Base-by-base conservation (phyloP, 1,140 invertebrate species). In the Nephila pilipes region DNA sequence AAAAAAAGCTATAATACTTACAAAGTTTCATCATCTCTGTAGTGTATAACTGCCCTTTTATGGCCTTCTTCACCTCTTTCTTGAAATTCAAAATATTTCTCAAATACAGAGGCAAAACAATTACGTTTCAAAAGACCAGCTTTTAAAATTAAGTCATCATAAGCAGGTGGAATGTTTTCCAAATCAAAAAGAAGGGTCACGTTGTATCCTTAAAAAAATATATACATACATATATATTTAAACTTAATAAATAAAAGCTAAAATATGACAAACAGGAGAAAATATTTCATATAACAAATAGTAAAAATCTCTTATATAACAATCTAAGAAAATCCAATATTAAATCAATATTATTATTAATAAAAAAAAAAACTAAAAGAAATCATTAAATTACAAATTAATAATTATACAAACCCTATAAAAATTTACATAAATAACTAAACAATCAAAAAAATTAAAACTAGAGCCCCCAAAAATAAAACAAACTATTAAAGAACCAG, bases 41-140 rank as follows among this genome's bases (percentile, higher is more conserved):
- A 99, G 96, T 99, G 98, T 95, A 99, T 99, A 90, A 99, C 98
- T 93, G 99, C 99, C 95, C 98, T 97, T 95, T 98, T 98, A 94
- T 99, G 97, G 16, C 97, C 97, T 95, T 98, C 97, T 95, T 97
- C 97, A 2, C 98, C 98, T 94, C 97, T 97, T 95, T 99, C 98
- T 97, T 99, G 99, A 95, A 99, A 99, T 95, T 99, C 97, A 96
- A 99, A 99, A 96, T 99, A 99, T 95, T 99, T 99, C 96, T 99
- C 99, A 96, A 99, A 99, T 58, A 99, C 99, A 65, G 99, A 99
- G 25, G 99, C 99, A 96, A 99, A 99, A 96, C 99, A 99, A 96
- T 99, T 99, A 95, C 99, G 97, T 96, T 99, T 99, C 65, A 99
- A 96, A 38, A 99, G 96, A 38, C 98, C 98, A 94, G 99, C 98